Conservation (phyloP, 2,888 invertebrate species). For the Acanthosepion lycidas region DNA sequence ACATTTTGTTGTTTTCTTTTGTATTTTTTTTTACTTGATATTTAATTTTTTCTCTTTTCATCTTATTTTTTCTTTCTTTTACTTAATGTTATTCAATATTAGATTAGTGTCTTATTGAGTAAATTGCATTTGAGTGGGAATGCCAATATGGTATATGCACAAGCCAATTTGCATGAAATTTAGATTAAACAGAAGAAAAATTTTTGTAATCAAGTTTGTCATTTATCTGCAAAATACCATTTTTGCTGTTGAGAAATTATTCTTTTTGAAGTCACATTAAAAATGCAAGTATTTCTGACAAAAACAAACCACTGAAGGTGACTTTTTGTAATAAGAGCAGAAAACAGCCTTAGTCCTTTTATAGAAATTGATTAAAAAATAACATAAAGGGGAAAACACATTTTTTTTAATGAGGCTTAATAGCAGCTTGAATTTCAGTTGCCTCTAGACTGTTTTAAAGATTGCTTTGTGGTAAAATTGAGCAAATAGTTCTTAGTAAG, state of each 20-base stretch:
- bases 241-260: background rate
- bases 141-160: background rate
- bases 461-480: background rate
- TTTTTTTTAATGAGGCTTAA: background rate
- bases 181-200: background rate
- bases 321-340: background rate
- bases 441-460: background rate
- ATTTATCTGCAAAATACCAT: background rate
- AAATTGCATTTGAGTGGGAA: background rate
- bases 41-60: background rate
- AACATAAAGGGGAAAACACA: background rate
- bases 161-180: background rate
- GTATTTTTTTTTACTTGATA: no score
- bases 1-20: background rate
- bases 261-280: background rate
- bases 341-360: background rate
- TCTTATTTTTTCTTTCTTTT: background rate
- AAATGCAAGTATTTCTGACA: background rate
- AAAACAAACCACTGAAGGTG: background rate
- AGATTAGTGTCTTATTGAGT: background rate
- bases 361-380: background rate
- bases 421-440: no score
- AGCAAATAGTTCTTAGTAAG: background rate
- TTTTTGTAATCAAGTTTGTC: background rate
- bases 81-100: background rate